Evolutionary conservation across 2,797 vertebrate genomes (phyloP).

Genomic region (Gila robusta): DNA sequence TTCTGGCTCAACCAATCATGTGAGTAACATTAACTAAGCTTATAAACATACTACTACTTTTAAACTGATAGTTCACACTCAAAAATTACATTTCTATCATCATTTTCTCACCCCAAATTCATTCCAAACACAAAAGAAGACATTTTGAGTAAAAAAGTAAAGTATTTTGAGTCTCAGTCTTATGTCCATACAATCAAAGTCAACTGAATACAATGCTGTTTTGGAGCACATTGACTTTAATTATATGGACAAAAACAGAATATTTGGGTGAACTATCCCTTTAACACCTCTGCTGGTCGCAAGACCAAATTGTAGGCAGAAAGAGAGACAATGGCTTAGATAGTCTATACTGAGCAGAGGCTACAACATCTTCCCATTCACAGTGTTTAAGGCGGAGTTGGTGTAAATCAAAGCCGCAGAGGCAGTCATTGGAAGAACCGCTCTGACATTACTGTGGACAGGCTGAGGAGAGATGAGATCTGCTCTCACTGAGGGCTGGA

Average conservation of each 20-base stretch:
- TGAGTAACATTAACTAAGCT: neutral
- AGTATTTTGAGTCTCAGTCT: neutral
- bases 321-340: conserved; percentile 20
- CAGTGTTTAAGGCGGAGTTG: conserved; percentile 36
- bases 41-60: too few species aligned
- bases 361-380: conserved; percentile 12
- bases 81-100: too few species aligned
- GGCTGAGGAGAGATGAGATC: conserved; percentile 44
- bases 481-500: conserved; percentile 27
- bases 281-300: neutral
- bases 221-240: neutral
- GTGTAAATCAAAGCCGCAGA: conserved; percentile 53
- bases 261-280: neutral
- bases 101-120: neutral
- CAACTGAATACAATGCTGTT: neutral
- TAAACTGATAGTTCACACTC: neutral
- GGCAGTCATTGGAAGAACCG: conserved; percentile 38
- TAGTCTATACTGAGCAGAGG: conserved; percentile 14
- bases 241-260: neutral
- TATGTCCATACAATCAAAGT: neutral
- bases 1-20: neutral
- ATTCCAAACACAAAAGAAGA: neutral
- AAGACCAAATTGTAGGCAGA: conserved; percentile 22
- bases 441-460: conserved; percentile 60
- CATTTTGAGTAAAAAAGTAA: neutral